A percentile compares a stretch with the other conserved stretches of the same genome.
phyloP scores from a whole-genome alignment of 2,797 vertebrate genomes.

The Oreortyx pictus region DNA sequence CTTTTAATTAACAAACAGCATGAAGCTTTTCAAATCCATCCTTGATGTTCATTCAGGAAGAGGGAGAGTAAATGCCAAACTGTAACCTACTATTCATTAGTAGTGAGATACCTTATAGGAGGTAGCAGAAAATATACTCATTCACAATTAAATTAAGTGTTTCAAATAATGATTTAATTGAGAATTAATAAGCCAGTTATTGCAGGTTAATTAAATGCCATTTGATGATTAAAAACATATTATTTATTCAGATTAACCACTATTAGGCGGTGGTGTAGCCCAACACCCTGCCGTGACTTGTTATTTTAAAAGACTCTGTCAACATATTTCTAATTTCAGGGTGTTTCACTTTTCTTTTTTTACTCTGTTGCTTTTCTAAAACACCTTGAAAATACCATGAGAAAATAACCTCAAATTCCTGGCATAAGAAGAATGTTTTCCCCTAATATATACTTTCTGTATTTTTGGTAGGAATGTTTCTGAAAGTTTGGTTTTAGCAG shows the following conservation, averaged over 20 bases:
- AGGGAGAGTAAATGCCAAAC: slow-evolving; percentile 34
- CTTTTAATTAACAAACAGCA: slow-evolving; percentile 59
- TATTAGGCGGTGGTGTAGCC: slow-evolving; percentile 62
- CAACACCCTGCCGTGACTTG: slow-evolving; percentile 60
- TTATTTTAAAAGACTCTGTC: slow-evolving; percentile 51
- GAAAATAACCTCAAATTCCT: not conserved
- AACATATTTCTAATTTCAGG: slow-evolving; percentile 49
- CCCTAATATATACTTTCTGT: not conserved
- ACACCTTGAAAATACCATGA: not conserved
- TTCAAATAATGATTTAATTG: slow-evolving; percentile 76
- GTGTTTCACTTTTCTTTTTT: not conserved
- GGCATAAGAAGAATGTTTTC: not conserved
- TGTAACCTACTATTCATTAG: slow-evolving; percentile 53
- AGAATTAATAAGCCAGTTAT: slow-evolving; percentile 76
- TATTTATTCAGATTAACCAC: slow-evolving; percentile 79
- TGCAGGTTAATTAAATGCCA: slow-evolving; percentile 78
- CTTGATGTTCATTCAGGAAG: slow-evolving; percentile 29
- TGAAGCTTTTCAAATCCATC: slow-evolving; percentile 47
- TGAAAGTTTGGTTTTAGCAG: not conserved
- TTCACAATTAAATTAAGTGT: slow-evolving; percentile 68
- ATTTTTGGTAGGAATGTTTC: not conserved
- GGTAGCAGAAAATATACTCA: slow-evolving; percentile 49
- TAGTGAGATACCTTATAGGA: slow-evolving; percentile 36
- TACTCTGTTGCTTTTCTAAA: not conserved
- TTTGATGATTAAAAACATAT: slow-evolving; percentile 77